Percentiles rank a stretch among this genome's conserved stretches.
phyloP scores from a whole-genome alignment of 2,797 vertebrate genomes.

The Petrocephalus sullivani region DNA sequence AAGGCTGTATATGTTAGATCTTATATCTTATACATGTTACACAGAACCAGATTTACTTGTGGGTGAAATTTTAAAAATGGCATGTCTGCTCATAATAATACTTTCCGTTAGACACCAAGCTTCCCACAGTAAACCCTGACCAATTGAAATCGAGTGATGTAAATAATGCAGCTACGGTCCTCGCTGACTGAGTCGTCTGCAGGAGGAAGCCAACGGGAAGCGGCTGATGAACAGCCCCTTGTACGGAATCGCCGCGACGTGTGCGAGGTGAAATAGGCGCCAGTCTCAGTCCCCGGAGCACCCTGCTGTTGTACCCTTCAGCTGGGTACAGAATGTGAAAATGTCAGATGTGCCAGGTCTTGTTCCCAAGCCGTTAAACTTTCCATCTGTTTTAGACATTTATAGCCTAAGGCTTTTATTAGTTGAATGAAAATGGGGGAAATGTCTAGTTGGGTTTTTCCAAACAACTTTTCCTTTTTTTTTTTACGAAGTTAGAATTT shows the following conservation, averaged over 20 bases:
- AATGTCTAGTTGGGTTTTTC: not conserved
- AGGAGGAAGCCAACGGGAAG: not conserved
- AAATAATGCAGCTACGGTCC: not conserved
- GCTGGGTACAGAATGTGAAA: not conserved
- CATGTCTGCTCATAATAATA: not conserved
- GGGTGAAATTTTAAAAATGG: not conserved
- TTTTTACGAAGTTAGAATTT: not conserved
- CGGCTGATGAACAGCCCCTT: not conserved
- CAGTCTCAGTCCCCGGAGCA: not conserved
- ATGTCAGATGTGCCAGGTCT: not conserved
- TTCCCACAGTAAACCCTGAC: not conserved
- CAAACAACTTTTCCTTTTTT: not conserved
- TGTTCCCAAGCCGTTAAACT: not conserved
- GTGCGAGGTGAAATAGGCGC: not conserved
- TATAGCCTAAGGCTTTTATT: not conserved
- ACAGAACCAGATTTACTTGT: not conserved
- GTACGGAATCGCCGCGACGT: not conserved
- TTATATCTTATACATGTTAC: not conserved
- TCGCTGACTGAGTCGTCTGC: not conserved
- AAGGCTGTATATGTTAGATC: not conserved
- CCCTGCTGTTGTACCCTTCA: not conserved
- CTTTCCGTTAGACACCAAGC: not conserved
- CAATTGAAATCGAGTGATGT: not conserved
- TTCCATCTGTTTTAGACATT: not conserved
- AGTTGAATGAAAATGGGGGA: not conserved